Conservation (phyloP, 2,888 invertebrate genomes). For the Brachylomia viminalis region DNA sequence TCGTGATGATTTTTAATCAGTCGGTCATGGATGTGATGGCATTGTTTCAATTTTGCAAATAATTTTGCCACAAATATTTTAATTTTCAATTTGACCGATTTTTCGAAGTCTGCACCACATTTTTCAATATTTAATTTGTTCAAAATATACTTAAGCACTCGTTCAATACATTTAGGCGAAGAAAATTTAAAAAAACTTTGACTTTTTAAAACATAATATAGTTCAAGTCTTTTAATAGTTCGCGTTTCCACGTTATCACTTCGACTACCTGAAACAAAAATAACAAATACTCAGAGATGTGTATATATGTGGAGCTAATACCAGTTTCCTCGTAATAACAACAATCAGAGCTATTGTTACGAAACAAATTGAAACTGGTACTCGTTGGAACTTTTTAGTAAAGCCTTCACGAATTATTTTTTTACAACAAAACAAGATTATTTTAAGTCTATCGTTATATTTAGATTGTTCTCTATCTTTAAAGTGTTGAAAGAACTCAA, state of each 20-base stretch:
- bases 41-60: slow-evolving; percentile 34
- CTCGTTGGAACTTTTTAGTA: background rate
- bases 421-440: background rate
- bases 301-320: slow-evolving; percentile 16
- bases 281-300: slow-evolving; percentile 30
- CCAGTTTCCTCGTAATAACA: slow-evolving; percentile 19
- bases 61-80: slow-evolving; percentile 33
- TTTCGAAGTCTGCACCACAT: slow-evolving; percentile 13
- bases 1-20: too few species aligned
- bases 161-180: slow-evolving; percentile 5
- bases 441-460: background rate
- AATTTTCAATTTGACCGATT: slow-evolving; percentile 14
- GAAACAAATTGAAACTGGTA: slow-evolving; percentile 11
- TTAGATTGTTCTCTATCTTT: background rate
- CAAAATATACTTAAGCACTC: slow-evolving; percentile 11
- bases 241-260: slow-evolving; percentile 9
- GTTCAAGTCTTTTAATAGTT: slow-evolving; percentile 13
- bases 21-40: slow-evolving; percentile 14
- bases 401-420: background rate
- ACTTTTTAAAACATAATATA: slow-evolving; percentile 12
- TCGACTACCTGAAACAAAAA: slow-evolving; percentile 30
- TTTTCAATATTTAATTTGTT: slow-evolving; percentile 18
- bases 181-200: slow-evolving; percentile 8
- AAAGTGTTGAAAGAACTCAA: background rate
- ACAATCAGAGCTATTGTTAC: slow-evolving; percentile 14